phyloP scores from a whole-genome alignment of 2,113 vertebrate species.

The Ursus arctos region DNA sequence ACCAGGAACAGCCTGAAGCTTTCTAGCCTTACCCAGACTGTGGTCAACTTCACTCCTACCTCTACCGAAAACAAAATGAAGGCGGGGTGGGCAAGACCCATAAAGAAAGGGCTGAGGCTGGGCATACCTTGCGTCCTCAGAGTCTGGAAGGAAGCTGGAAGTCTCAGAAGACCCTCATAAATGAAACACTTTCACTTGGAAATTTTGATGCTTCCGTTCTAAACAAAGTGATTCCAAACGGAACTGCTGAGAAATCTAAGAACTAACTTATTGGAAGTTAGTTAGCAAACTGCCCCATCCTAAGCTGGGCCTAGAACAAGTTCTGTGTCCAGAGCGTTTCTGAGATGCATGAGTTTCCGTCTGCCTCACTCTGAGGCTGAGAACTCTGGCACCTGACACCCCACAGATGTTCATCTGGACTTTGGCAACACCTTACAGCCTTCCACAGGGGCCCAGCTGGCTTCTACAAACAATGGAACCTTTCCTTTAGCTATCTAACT shows the following conservation, averaged over 20 bases:
- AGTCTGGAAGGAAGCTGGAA: not conserved
- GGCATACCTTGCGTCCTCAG: not conserved
- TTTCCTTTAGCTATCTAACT: not conserved
- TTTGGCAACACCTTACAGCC: not conserved
- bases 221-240: not conserved
- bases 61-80: constrained; percentile 53
- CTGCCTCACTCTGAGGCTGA: not conserved
- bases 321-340: not conserved
- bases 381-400: not conserved
- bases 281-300: not conserved
- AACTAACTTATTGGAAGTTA: not conserved
- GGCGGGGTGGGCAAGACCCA: not conserved
- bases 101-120: not conserved
- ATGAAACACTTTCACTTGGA: not conserved
- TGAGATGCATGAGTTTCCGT: not conserved
- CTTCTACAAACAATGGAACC: not conserved
- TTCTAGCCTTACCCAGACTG: not conserved
- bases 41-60: not conserved
- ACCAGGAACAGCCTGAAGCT: not conserved
- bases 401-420: not conserved
- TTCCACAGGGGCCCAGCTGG: not conserved
- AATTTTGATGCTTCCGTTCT: constrained; percentile 5
- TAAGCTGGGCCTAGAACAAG: not conserved
- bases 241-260: constrained; percentile 10
- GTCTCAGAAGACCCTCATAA: not conserved